phyloP scores from a whole-genome alignment of 2,113 vertebrate species.

The Lasiurus cinereus region DNA sequence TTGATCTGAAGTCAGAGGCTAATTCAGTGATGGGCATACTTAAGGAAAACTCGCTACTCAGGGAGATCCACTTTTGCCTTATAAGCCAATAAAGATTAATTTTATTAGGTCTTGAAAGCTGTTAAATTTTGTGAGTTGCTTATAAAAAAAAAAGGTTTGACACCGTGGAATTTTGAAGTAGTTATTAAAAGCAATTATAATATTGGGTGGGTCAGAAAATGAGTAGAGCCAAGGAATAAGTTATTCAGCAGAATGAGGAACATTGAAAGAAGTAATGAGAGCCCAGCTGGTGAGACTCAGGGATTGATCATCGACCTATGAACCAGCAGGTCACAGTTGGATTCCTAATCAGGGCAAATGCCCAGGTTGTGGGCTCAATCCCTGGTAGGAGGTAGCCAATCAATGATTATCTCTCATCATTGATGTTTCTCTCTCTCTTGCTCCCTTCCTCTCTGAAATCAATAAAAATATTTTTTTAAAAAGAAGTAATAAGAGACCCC shows the following conservation, averaged over 20 bases:
- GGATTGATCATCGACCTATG: no score
- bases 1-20: not conserved
- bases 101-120: slow-evolving; percentile 21
- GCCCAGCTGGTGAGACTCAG: no score
- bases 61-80: not conserved
- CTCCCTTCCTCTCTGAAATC: no score
- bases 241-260: not conserved
- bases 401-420: no score
- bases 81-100: slow-evolving; percentile 6
- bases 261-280: not conserved
- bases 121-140: slow-evolving; percentile 1
- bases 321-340: no score
- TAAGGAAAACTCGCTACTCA: not conserved
- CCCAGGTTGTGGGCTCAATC: no score
- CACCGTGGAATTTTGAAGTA: not conserved
- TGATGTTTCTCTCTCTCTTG: no score
- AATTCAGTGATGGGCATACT: not conserved
- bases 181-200: not conserved
- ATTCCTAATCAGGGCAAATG: no score
- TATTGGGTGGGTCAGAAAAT: not conserved
- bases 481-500: not conserved
- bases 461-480: not conserved
- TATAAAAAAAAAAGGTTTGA: not conserved
- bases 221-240: not conserved
- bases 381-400: no score